These are phyloP conservation scores for Phyllostomus hastatus DNA, from an alignment of 2,113 vertebrate genomes.

Conservation along the genomic window DNA sequence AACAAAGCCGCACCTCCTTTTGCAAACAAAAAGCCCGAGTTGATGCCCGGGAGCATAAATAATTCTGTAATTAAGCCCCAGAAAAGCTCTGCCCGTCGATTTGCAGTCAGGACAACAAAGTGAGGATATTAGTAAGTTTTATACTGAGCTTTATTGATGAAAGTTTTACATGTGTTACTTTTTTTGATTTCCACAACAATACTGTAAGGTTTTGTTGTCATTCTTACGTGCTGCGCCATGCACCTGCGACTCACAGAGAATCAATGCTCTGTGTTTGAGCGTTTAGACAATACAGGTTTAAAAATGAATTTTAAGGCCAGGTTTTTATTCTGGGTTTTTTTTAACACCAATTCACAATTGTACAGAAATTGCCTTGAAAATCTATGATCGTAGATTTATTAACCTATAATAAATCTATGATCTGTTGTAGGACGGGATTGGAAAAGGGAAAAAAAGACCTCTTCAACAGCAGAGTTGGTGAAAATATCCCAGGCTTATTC, in stretches of 20 bases:
- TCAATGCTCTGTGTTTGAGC: not conserved
- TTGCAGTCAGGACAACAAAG: not conserved
- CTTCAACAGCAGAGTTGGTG: not conserved
- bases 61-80: not conserved
- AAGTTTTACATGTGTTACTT: not conserved
- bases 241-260: not conserved
- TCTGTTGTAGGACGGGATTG: not conserved
- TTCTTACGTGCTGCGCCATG: not conserved
- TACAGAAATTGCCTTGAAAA: not conserved
- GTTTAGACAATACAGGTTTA: not conserved
- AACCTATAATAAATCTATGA: not conserved
- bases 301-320: not conserved
- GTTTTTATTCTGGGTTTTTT: not conserved
- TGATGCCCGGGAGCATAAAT: not conserved
- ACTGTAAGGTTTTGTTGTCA: not conserved
- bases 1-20: not conserved
- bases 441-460: not conserved
- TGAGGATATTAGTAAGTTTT: not conserved
- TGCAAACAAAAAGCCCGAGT: not conserved
- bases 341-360: not conserved
- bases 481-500: not conserved
- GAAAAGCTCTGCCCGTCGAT: not conserved
- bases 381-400: too few species aligned
- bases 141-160: not conserved
- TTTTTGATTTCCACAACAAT: not conserved